A percentile compares a stretch with the other conserved stretches of the same genome.
These are phyloP conservation scores for Pangasius larnaudii DNA, from an alignment of 2,797 vertebrate genomes.

Conservation along the genomic window DNA sequence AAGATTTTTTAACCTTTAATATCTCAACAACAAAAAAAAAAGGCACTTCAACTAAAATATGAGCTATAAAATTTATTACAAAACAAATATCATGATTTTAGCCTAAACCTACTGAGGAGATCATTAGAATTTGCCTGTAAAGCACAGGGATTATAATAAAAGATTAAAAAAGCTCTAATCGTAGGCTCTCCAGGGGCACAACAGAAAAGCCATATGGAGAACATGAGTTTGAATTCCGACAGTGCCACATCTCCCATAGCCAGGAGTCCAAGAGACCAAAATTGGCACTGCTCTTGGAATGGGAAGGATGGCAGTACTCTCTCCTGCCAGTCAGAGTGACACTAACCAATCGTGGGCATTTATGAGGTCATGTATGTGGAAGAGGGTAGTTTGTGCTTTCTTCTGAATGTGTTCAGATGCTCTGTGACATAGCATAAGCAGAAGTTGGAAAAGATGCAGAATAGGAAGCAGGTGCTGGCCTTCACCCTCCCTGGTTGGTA, in stretches of 20 bases:
- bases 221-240: background rate
- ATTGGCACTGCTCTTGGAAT: background rate
- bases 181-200: background rate
- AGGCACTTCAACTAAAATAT: background rate
- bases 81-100: background rate
- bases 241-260: background rate
- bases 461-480: background rate
- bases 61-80: background rate
- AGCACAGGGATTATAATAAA: background rate
- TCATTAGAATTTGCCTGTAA: background rate
- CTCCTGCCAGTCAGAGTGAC: background rate
- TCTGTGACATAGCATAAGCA: background rate
- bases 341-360: background rate
- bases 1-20: background rate
- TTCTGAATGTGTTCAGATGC: background rate
- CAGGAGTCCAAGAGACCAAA: background rate
- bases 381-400: background rate
- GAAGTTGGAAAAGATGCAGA: background rate
- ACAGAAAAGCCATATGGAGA: background rate
- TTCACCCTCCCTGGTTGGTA: no score
- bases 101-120: background rate
- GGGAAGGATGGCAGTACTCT: background rate
- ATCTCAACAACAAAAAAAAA: background rate
- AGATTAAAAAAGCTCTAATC: background rate
- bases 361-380: background rate